Percentiles rank a stretch among this genome's conserved stretches.
phyloP scores from a whole-genome alignment of 1,140 invertebrate genomes.

The Schlechtendalia chinensis region DNA sequence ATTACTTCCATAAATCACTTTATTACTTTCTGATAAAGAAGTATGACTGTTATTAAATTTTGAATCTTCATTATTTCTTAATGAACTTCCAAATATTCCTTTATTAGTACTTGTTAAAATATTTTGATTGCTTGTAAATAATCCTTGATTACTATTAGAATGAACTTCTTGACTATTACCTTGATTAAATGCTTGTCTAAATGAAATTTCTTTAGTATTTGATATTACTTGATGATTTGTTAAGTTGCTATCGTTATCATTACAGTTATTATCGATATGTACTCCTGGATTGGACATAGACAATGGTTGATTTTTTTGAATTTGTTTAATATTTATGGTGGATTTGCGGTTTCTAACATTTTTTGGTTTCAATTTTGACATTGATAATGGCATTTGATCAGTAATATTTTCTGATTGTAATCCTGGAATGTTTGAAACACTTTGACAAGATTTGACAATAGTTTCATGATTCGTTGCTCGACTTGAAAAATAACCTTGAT shows the following conservation, averaged over 20 bases:
- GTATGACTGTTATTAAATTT: constrained; percentile 19
- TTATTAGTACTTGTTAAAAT: constrained; percentile 17
- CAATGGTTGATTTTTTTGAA: constrained; percentile 33
- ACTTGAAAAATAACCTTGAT: constrained; percentile 6
- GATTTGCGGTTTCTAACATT: constrained; percentile 3
- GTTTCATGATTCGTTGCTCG: constrained; percentile 7
- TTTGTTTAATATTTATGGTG: constrained; percentile 7
- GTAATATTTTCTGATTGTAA: constrained; percentile 1
- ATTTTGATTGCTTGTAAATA: constrained; percentile 46
- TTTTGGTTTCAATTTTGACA: constrained; percentile 19
- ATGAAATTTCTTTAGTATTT: constrained; percentile 25
- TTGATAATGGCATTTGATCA: constrained; percentile 10
- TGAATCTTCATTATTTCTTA: constrained; percentile 28
- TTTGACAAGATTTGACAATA: neutral
- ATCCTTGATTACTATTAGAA: constrained; percentile 38
- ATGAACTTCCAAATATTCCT: constrained; percentile 15
- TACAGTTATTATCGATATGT: constrained; percentile 22
- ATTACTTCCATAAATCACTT: constrained; percentile 22
- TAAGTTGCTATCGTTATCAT: constrained; percentile 17
- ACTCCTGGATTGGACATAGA: neutral
- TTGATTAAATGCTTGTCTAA: constrained; percentile 46
- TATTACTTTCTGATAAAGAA: constrained; percentile 24
- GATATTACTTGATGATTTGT: constrained; percentile 12
- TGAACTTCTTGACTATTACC: constrained; percentile 39
- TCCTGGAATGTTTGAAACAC: constrained; percentile 4